These are phyloP conservation scores for Heliconius aoede DNA, from an alignment of 2,888 invertebrate species.

Conservation along the genomic window DNA sequence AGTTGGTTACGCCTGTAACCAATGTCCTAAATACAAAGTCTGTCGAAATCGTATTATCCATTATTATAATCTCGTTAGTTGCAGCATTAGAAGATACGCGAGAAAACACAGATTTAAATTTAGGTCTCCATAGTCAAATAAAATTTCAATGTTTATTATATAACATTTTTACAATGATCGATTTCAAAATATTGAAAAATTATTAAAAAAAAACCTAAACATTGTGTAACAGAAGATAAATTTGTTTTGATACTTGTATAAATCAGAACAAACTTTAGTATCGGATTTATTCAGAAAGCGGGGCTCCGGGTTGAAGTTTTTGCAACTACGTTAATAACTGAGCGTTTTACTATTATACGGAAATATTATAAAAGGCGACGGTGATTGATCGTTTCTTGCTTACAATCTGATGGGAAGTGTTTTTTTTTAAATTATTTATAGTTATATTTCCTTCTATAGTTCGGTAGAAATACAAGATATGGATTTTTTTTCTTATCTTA, in stretches of 20 bases:
- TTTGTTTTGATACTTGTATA: constrained; percentile 14
- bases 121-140: no score
- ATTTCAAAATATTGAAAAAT: not conserved
- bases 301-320: constrained; percentile 14
- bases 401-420: constrained; percentile 8
- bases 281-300: constrained; percentile 17
- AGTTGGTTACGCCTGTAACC: no score
- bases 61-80: no score
- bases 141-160: no score
- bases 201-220: not conserved
- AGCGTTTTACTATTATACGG: constrained; percentile 21
- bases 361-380: constrained; percentile 28
- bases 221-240: not conserved
- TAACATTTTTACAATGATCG: no score
- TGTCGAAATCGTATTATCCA: no score
- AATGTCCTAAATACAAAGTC: no score
- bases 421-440: constrained; percentile 8
- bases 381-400: constrained; percentile 30
- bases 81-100: no score
- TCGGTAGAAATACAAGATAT: not conserved
- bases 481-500: no score
- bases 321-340: constrained; percentile 24
- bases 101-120: no score
- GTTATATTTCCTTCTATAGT: not conserved
- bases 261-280: constrained; percentile 9